Conservation (phyloP, 1,140 invertebrate species). For the Phymastichus coffea region DNA sequence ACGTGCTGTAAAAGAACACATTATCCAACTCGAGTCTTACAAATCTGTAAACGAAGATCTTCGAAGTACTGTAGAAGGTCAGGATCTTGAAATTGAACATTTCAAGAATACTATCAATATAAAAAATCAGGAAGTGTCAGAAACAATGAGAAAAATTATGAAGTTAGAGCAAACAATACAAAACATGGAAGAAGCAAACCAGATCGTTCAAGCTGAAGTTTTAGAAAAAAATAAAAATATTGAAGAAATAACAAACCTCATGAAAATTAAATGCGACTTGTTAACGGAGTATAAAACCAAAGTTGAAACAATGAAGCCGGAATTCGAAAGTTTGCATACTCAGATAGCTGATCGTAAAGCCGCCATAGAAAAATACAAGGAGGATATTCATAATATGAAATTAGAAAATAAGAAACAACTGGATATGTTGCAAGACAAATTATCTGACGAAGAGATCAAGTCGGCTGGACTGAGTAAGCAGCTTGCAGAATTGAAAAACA, state of each 20-base stretch:
- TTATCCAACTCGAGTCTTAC: conserved; percentile 29
- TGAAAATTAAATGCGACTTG: conserved; percentile 47
- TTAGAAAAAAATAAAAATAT: conserved; percentile 33
- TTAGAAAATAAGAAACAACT: conserved; percentile 31
- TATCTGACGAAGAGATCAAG: conserved; percentile 35
- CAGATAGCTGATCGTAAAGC: conserved; percentile 36
- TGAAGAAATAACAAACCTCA: conserved; percentile 36
- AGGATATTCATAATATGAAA: conserved; percentile 37
- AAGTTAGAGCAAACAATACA: conserved; percentile 33
- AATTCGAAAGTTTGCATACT: conserved; percentile 41
- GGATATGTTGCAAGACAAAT: conserved; percentile 33
- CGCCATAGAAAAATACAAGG: conserved; percentile 39
- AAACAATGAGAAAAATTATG: conserved; percentile 25
- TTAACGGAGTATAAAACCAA: conserved; percentile 46
- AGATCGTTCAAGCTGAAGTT: conserved; percentile 33
- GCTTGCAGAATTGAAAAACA: conserved; percentile 37
- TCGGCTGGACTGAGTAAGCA: conserved; percentile 36
- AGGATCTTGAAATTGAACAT: conserved; percentile 28
- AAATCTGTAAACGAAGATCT: conserved; percentile 40
- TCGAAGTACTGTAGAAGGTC: conserved; percentile 36
- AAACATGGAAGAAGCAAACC: conserved; percentile 31
- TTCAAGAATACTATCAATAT: conserved; percentile 39
- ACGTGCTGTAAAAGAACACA: conserved; percentile 35
- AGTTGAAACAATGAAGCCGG: conserved; percentile 41
- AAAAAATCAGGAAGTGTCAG: conserved; percentile 36